Evolutionary conservation across 2,797 vertebrate genomes (phyloP).

Genomic region (Enteromius paludinosus): DNA sequence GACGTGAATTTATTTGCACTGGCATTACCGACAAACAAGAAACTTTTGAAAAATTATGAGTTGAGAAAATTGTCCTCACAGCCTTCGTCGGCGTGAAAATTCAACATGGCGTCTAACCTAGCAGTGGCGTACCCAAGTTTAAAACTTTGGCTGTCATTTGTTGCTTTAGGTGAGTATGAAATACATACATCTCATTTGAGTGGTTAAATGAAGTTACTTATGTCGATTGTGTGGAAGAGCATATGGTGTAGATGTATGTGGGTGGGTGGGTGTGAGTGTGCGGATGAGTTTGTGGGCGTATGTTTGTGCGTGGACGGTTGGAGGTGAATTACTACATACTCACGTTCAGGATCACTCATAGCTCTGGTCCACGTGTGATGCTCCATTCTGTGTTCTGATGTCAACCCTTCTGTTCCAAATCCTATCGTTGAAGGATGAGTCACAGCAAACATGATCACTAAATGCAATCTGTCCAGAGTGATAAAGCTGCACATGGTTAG

Average conservation of each 20-base stretch:
- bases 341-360: constrained; percentile 36
- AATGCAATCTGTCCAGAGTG: not conserved
- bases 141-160: not conserved
- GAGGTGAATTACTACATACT: constrained; percentile 37
- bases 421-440: constrained; percentile 6
- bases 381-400: constrained; percentile 16
- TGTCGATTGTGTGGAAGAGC: constrained; percentile 38
- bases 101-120: not conserved
- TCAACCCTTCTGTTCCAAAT: constrained; percentile 33
- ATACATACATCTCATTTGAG: constrained; percentile 26
- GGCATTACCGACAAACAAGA: not conserved
- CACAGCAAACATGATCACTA: not conserved
- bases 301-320: constrained; percentile 28
- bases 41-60: not conserved
- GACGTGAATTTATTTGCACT: not conserved
- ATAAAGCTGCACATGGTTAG: not conserved
- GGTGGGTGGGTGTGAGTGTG: constrained; percentile 37
- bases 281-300: constrained; percentile 28
- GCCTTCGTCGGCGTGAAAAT: not conserved
- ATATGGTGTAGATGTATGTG: constrained; percentile 50
- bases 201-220: not conserved
- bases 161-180: not conserved
- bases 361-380: constrained; percentile 26
- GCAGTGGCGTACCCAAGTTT: not conserved
- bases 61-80: not conserved